A percentile compares a stretch with the other conserved stretches of the same genome.
Conservation (phyloP, 2,113 vertebrate species). For the Sinocyclocheilus anshuiensis region DNA sequence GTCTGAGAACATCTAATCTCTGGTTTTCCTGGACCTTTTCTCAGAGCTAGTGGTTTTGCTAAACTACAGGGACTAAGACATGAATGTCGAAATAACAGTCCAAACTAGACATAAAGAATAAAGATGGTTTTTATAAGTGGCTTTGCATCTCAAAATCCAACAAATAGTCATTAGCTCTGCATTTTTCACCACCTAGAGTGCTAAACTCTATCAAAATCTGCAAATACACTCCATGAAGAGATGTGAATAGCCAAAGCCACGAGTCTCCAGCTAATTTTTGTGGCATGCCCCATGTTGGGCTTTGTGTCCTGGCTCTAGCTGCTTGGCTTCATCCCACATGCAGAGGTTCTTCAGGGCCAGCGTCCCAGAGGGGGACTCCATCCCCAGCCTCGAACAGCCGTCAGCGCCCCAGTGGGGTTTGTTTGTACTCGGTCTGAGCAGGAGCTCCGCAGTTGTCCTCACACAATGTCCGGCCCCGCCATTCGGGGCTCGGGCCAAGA, state of each 20-base stretch:
- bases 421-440: conserved; percentile 40
- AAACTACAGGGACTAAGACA: conserved; percentile 6
- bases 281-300: conserved; percentile 59
- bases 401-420: conserved; percentile 59
- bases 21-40: conserved; percentile 27
- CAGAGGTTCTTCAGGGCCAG: conserved; percentile 40
- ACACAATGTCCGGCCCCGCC: conserved; percentile 47
- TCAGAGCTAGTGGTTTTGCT: conserved; percentile 14
- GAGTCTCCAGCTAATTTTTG: conserved; percentile 45
- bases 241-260: background rate
- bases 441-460: conserved; percentile 24
- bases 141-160: conserved; percentile 3
- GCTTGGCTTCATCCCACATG: conserved; percentile 43
- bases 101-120: conserved; percentile 1
- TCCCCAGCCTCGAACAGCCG: conserved; percentile 52
- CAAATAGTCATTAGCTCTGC: conserved; percentile 1
- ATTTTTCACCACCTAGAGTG: conserved; percentile 31
- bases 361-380: conserved; percentile 10
- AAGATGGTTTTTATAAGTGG: background rate
- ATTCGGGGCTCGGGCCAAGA: conserved; percentile 48
- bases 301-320: conserved; percentile 45
- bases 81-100: background rate
- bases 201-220: background rate
- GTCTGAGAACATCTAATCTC: conserved; percentile 24
- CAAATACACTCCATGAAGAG: background rate